phyloP scores from a whole-genome alignment of 2,113 vertebrate genomes.

The Tachycineta bicolor region DNA sequence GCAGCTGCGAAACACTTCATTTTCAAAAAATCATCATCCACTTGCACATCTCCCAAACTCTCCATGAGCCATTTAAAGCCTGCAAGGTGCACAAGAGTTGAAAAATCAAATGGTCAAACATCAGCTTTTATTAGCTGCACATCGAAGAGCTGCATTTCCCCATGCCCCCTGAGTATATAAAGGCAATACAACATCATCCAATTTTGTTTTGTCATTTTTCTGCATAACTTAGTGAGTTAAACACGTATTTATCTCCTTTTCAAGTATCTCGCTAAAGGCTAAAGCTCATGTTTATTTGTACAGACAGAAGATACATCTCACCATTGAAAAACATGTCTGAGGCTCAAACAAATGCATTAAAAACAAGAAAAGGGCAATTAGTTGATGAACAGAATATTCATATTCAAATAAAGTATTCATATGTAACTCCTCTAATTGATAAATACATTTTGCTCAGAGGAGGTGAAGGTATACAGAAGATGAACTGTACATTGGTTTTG shows the following conservation, averaged over 20 bases:
- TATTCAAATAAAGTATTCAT: too few species aligned
- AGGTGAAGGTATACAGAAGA: background rate
- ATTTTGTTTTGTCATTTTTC: background rate
- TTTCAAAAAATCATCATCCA: background rate
- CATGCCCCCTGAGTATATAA: background rate
- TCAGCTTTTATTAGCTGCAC: background rate
- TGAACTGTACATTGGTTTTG: background rate
- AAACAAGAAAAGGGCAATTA: slow-evolving; percentile 15
- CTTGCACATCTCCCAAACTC: background rate
- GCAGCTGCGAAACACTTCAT: background rate
- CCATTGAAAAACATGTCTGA: background rate
- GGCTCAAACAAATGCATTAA: slow-evolving; percentile 12
- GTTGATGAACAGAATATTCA: slow-evolving; percentile 1
- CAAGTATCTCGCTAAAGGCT: slow-evolving; percentile 18
- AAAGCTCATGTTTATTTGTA: slow-evolving; percentile 13
- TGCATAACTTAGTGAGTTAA: background rate
- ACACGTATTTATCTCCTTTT: background rate
- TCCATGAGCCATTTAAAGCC: background rate
- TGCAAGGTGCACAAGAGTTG: background rate
- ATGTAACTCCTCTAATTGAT: background rate
- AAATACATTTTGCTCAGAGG: slow-evolving; percentile 15
- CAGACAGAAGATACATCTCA: slow-evolving; percentile 3
- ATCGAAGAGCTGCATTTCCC: background rate
- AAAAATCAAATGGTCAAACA: background rate
- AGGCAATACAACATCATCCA: background rate